Evolutionary conservation across 2,888 invertebrate genomes (phyloP).

Genomic region (Herminia tarsipennalis): DNA sequence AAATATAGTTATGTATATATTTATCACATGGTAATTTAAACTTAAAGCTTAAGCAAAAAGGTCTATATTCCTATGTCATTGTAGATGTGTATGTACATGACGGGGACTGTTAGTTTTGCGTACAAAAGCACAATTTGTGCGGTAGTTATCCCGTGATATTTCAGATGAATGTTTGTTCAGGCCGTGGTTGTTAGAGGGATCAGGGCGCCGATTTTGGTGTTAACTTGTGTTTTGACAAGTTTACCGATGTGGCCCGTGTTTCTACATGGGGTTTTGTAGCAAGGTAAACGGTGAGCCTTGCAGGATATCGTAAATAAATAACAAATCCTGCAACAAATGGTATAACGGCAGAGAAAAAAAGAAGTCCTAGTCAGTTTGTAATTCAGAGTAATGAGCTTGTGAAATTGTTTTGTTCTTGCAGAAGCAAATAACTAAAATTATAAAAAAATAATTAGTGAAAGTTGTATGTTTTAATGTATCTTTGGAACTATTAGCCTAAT

Average conservation of each 20-base stretch:
- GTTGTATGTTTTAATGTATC: no score
- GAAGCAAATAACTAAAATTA: no score
- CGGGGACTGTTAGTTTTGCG: conserved; percentile 57
- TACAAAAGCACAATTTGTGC: conserved; percentile 58
- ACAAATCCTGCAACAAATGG: not conserved
- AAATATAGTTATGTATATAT: no score
- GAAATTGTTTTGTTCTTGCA: no score
- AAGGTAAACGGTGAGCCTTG: conserved; percentile 4
- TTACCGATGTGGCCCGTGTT: conserved; percentile 11
- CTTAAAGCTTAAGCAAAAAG: conserved; percentile 18
- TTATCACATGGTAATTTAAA: no score
- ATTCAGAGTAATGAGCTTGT: no score
- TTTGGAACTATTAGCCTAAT: no score
- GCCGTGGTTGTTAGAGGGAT: conserved; percentile 46
- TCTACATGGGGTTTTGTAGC: conserved; percentile 7
- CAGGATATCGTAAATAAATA: conserved; percentile 8
- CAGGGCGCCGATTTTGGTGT: conserved; percentile 40
- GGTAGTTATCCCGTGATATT: conserved; percentile 55
- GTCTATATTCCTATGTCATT: conserved; percentile 23
- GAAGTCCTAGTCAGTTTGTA: no score
- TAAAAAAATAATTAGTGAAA: no score
- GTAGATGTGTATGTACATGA: conserved; percentile 15
- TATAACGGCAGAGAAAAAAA: no score
- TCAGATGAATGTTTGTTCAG: conserved; percentile 61
- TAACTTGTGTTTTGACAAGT: conserved; percentile 46